phyloP scores from a whole-genome alignment of 2,888 invertebrate species.

The Acronicta leporina region DNA sequence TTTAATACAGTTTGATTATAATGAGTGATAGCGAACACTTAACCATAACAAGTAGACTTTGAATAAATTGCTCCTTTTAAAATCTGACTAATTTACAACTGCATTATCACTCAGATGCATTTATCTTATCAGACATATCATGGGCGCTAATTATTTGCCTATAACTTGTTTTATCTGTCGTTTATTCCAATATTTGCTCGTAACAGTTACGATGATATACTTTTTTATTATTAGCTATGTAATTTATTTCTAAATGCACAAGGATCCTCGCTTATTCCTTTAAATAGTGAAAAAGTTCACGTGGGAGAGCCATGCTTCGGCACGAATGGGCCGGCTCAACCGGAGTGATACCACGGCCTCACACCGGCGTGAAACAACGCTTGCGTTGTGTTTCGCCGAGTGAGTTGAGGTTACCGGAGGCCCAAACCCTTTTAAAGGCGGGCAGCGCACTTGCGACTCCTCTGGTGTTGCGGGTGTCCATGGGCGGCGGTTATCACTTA shows the following conservation, averaged over 20 bases:
- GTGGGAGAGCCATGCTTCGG: no score
- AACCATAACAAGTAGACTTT: conserved; percentile 18
- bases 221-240: conserved; percentile 36
- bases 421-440: no score
- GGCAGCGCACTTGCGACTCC: no score
- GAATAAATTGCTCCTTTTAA: conserved; percentile 19
- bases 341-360: no score
- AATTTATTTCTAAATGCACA: not conserved
- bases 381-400: no score
- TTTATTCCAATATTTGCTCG: conserved; percentile 59
- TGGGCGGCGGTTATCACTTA: no score
- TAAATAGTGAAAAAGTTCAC: no score
- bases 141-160: conserved; percentile 58
- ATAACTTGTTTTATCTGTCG: conserved; percentile 54
- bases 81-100: conserved; percentile 52
- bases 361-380: no score
- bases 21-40: conserved; percentile 1
- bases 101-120: conserved; percentile 54
- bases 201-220: conserved; percentile 53
- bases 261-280: no score
- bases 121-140: conserved; percentile 64
- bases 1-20: conserved; percentile 9
- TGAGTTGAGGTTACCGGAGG: no score
- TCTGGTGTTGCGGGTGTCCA: no score
- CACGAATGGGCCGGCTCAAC: no score